Conservation (phyloP, 2,797 vertebrate genomes). For the Denticeps clupeoides region DNA sequence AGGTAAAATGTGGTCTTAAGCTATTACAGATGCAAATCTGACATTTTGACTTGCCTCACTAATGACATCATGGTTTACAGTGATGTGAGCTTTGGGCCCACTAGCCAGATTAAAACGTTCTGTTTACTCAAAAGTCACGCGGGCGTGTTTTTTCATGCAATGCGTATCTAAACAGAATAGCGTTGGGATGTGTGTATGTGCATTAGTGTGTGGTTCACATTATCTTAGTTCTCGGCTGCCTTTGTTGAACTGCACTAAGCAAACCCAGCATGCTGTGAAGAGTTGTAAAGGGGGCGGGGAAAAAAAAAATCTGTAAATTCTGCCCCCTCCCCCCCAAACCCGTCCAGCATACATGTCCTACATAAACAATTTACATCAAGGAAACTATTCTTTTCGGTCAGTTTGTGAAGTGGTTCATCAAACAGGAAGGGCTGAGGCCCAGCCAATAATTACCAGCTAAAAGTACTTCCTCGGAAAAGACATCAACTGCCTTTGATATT, state of each 20-base stretch:
- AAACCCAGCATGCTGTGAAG: background rate
- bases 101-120: no score
- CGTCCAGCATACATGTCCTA: constrained; percentile 24
- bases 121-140: no score
- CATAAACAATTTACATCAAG: constrained; percentile 35
- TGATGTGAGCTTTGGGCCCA: no score
- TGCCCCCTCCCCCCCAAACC: constrained; percentile 6
- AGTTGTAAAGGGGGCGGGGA: background rate
- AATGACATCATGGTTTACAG: background rate
- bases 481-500: constrained; percentile 36
- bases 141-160: no score
- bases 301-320: constrained; percentile 6
- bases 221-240: no score
- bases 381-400: constrained; percentile 28
- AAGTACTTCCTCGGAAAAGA: constrained; percentile 37
- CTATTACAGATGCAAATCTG: constrained; percentile 12
- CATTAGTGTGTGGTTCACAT: no score
- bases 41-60: background rate
- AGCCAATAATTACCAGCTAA: constrained; percentile 37
- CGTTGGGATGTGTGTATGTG: no score
- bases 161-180: no score
- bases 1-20: constrained; percentile 12
- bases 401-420: constrained; percentile 32
- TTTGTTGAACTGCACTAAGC: background rate
- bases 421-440: constrained; percentile 37